phyloP scores from a whole-genome alignment of 2,113 vertebrate genomes.

The Microcebus griseorufus region DNA sequence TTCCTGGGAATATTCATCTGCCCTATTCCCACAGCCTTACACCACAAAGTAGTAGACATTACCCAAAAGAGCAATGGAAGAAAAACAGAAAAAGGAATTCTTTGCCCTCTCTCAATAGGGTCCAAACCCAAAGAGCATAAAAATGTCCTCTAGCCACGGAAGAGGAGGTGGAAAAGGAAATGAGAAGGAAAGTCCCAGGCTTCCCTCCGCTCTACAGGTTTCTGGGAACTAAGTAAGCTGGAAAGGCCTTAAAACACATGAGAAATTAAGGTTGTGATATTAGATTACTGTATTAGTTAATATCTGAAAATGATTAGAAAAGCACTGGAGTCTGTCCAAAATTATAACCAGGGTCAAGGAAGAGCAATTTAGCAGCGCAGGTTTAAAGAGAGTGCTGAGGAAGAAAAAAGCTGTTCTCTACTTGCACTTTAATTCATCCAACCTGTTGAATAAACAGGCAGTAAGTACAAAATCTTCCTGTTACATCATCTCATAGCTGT shows the following conservation, averaged over 20 bases:
- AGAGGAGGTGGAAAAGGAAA: not conserved
- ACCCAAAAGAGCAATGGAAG: not conserved
- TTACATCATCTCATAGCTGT: not conserved
- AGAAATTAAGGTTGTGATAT: not conserved
- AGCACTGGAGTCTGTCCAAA: not conserved
- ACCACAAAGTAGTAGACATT: not conserved
- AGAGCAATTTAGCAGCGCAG: not conserved
- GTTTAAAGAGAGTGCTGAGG: not conserved
- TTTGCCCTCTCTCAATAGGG: not conserved
- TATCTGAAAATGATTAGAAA: not conserved
- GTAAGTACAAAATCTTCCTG: not conserved
- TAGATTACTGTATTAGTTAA: not conserved
- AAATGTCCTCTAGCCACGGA: not conserved
- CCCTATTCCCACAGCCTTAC: not conserved
- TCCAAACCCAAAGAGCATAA: not conserved
- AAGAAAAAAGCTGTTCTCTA: not conserved
- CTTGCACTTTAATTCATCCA: not conserved
- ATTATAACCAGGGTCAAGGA: not conserved
- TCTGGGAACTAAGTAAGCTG: not conserved
- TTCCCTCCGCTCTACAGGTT: not conserved
- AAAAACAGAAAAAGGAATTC: not conserved
- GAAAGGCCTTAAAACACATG: not conserved
- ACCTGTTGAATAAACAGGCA: not conserved
- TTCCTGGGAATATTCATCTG: not conserved
- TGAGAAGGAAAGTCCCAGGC: not conserved